Evolutionary conservation across 2,113 vertebrate genomes (phyloP), one percentile per base, ranked within the genome.

Genomic region (Labrus mixtus): DNA sequence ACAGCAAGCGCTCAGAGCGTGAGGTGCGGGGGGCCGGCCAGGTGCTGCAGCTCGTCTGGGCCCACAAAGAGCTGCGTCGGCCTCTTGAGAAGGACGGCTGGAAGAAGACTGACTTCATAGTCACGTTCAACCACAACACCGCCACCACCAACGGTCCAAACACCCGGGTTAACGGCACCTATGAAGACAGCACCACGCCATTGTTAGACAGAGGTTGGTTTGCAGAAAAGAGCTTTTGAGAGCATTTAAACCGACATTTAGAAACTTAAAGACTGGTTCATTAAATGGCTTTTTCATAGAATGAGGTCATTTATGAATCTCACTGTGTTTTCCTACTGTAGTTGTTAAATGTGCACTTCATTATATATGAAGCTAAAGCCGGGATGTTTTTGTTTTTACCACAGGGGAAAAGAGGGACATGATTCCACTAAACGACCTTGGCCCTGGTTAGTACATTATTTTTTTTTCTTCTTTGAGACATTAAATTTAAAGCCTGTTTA

Each of bases 81-180:
- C 96, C 96, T 3, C 94, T 99, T 1, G 97, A 99, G 80, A 99
- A 99, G 76, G 98, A 99, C 25, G 98, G 98, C 43, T 99, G 97
- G 97, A 99, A 99, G 90, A 99, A 98, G 79, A 95, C 95, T 0
- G 98, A 99, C 89, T 99, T 99, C 90, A 95, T 96, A 95, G 96
- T 98, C 48, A 83, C 86, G 73, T 69, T 96, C 60, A 96, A 94
- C 88, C 89, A 95, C 39, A 92, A 77, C 64, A 93, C 23, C 66
- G 13, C 11, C 65, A 79, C 91, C n/a, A 92, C 94, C 10, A 93
- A 93, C 1, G 92, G 92, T 13, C 90, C 89, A 0, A 89, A 73
- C 71, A 87, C 73, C 73, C 92, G 96, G 73, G 93, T 84, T 69
- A 97, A 97, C 48, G 96, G 96, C 51, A 94, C 95, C 72, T 97